Percentiles rank a stretch among this genome's conserved stretches.
Evolutionary conservation across 2,888 invertebrate genomes (phyloP).

Genomic region (Cloeon dipterum): DNA sequence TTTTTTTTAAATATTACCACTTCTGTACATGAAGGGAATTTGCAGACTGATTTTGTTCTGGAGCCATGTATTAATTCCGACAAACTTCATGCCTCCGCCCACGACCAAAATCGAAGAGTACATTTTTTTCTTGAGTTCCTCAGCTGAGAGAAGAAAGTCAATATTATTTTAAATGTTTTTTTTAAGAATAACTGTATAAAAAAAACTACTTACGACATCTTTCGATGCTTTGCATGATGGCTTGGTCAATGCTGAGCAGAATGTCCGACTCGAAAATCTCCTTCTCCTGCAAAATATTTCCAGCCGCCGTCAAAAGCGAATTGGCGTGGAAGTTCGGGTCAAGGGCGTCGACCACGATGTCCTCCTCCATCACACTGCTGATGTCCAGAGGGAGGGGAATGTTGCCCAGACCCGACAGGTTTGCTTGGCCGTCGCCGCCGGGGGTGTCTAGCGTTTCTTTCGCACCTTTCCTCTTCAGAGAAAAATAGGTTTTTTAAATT

Average conservation of each 20-base stretch:
- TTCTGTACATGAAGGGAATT: constrained; percentile 55
- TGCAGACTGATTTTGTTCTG: constrained; percentile 67
- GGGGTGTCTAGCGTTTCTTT: constrained; percentile 32
- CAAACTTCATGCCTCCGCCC: constrained; percentile 77
- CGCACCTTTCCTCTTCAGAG: constrained; percentile 26
- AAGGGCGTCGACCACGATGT: constrained; percentile 44
- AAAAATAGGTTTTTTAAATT: background rate
- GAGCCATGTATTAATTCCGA: constrained; percentile 65
- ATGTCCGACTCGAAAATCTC: constrained; percentile 49
- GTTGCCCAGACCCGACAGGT: constrained; percentile 12
- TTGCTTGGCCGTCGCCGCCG: constrained; percentile 19
- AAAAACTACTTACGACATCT: constrained; percentile 38
- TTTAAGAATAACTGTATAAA: background rate
- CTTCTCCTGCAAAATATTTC: constrained; percentile 18
- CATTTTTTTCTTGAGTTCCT: constrained; percentile 83
- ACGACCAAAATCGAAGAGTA: constrained; percentile 78
- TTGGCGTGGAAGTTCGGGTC: constrained; percentile 17
- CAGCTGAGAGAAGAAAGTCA: constrained; percentile 41
- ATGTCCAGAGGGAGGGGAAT: constrained; percentile 16
- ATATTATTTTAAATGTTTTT: background rate
- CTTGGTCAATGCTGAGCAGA: constrained; percentile 71
- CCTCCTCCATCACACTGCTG: constrained; percentile 34
- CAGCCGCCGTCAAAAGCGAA: constrained; percentile 4
- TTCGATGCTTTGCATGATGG: constrained; percentile 77
- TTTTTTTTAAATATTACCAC: constrained; percentile 19